Percentiles rank a stretch among this genome's conserved stretches.
These are phyloP conservation scores for Salvelinus sp. DNA, from an alignment of 2,113 vertebrate genomes.

Conservation along the genomic window DNA sequence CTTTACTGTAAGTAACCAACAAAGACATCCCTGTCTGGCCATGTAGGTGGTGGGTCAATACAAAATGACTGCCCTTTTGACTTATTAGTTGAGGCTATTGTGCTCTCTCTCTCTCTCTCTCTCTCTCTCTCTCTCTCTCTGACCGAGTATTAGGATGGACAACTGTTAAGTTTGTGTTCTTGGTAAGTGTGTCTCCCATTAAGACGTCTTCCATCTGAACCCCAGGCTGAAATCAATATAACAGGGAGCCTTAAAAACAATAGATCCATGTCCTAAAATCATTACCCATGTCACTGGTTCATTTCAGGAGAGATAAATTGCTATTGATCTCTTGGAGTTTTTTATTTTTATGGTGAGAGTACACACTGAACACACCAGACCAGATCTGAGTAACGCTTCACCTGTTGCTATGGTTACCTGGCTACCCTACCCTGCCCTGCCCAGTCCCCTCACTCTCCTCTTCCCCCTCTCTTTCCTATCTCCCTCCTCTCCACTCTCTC, in stretches of 20 bases:
- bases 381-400: not conserved
- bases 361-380: not conserved
- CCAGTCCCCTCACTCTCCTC: not conserved
- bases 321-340: not conserved
- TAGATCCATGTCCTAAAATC: too few relatives aligned
- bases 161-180: not conserved
- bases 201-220: not conserved
- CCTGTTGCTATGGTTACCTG: conserved; percentile 19
- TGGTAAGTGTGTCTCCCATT: not conserved
- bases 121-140: not conserved
- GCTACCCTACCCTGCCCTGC: conserved; percentile 6
- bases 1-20: too few relatives aligned
- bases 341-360: not conserved
- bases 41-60: not conserved
- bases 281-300: too few relatives aligned
- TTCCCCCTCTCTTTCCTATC: not conserved
- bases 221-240: too few relatives aligned
- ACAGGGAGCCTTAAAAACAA: too few relatives aligned
- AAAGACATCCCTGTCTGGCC: not conserved
- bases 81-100: not conserved
- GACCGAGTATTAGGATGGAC: not conserved
- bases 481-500: not conserved
- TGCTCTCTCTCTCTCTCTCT: not conserved
- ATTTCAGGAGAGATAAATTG: not conserved
- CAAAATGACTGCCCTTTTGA: not conserved